phyloP scores from a whole-genome alignment of 2,797 vertebrate genomes.

The Rhinella marina region DNA sequence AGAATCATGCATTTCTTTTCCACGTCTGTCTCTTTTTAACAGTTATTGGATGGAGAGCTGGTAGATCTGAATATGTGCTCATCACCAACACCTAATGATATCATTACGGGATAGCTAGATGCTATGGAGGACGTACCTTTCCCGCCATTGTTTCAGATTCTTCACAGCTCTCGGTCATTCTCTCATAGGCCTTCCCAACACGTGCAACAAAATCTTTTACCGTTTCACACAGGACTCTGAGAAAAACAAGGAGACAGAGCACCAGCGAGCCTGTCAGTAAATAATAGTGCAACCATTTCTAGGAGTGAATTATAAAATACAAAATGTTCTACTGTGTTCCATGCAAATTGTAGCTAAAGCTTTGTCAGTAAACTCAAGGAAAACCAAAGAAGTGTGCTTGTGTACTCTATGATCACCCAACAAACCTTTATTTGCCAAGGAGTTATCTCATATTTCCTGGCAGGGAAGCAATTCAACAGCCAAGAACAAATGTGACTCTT shows the following conservation, averaged over 20 bases:
- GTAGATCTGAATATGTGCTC: background rate
- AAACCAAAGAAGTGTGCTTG: background rate
- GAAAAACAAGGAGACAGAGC: conserved; percentile 26
- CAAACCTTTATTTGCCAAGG: background rate
- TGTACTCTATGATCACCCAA: background rate
- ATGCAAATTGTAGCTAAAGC: background rate
- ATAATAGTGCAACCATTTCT: background rate
- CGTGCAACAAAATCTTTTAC: conserved; percentile 98
- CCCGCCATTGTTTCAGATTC: conserved; percentile 93
- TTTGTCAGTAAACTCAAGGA: background rate
- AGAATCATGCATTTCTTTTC: background rate
- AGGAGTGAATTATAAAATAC: background rate
- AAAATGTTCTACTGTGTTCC: background rate
- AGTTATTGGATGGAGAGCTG: background rate
- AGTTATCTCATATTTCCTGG: background rate
- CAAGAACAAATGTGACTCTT: background rate
- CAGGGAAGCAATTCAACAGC: background rate
- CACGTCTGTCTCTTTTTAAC: background rate
- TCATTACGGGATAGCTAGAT: background rate
- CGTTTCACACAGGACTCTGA: conserved; percentile 93
- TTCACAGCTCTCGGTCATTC: conserved; percentile 87
- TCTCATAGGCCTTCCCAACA: conserved; percentile 93
- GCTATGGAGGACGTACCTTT: conserved; percentile 78
- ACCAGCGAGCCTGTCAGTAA: background rate
- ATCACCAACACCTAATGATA: background rate